A percentile compares a stretch with the other conserved stretches of the same genome.
phyloP scores from a whole-genome alignment of 2,113 vertebrate species.

The Narcine bancroftii region DNA sequence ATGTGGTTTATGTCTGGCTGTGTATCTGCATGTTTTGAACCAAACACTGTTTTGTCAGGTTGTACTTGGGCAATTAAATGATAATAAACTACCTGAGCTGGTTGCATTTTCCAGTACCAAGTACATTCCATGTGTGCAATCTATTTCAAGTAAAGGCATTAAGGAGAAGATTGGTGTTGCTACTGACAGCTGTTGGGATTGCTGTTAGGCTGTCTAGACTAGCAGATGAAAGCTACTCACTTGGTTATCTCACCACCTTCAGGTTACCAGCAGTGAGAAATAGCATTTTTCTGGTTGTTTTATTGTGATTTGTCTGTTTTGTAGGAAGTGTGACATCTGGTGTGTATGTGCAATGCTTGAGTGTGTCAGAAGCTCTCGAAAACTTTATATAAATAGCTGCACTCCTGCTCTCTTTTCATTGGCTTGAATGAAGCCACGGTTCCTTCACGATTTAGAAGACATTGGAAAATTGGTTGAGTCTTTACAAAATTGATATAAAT shows the following conservation, averaged over 20 bases:
- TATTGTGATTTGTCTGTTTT: background rate
- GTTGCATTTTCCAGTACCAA: too few relatives aligned
- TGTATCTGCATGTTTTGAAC: too few relatives aligned
- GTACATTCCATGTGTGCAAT: background rate
- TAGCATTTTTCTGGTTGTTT: conserved; percentile 12
- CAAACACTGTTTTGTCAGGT: too few relatives aligned
- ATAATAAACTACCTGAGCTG: too few relatives aligned
- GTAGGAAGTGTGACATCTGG: conserved; percentile 24
- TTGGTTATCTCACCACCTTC: conserved; percentile 11
- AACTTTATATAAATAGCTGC: conserved; percentile 9
- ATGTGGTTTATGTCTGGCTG: too few relatives aligned
- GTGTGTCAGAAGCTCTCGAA: background rate
- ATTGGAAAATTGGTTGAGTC: background rate
- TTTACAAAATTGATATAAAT: background rate
- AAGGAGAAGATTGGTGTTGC: background rate
- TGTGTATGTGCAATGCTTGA: background rate
- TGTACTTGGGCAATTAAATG: too few relatives aligned
- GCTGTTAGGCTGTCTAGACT: conserved; percentile 30
- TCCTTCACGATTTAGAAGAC: background rate
- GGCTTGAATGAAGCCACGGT: background rate
- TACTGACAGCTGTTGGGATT: background rate
- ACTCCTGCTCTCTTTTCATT: background rate
- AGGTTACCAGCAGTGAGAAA: background rate
- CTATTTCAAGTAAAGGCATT: background rate
- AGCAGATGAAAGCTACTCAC: background rate